phyloP scores from a whole-genome alignment of 2,797 vertebrate species.

The Pangasius larnaudii region DNA sequence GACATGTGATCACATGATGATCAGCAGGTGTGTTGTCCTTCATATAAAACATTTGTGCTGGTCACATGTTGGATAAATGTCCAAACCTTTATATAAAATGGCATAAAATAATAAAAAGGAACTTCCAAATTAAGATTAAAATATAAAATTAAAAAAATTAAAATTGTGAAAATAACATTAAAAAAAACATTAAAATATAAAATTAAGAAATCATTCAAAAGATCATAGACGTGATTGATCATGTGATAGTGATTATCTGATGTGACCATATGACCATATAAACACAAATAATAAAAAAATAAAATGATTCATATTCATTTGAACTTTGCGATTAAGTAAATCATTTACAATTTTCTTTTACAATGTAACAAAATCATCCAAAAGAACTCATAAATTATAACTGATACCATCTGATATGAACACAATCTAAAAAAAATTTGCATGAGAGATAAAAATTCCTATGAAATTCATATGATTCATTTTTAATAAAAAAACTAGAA shows the following conservation, averaged over 20 bases:
- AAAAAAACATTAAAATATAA: background rate
- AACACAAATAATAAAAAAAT: background rate
- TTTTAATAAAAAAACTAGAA: background rate
- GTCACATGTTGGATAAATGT: background rate
- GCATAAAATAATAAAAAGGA: background rate
- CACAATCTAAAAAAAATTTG: too few species aligned
- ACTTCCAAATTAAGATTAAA: background rate
- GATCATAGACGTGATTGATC: too few species aligned
- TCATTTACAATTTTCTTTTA: too few species aligned
- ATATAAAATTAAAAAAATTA: background rate
- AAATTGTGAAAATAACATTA: too few species aligned
- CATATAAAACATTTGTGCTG: background rate
- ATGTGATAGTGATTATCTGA: background rate
- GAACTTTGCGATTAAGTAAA: too few species aligned
- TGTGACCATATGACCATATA: background rate
- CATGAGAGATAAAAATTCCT: background rate
- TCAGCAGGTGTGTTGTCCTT: background rate
- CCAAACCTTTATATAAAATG: background rate
- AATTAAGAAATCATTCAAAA: background rate
- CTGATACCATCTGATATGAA: too few species aligned
- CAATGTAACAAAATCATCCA: too few species aligned
- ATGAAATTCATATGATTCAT: background rate
- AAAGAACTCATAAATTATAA: too few species aligned
- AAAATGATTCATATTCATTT: background rate
- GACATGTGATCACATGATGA: constrained; percentile 39